Conservation (phyloP, 2,113 vertebrate species). For the Vireo altiloquus region DNA sequence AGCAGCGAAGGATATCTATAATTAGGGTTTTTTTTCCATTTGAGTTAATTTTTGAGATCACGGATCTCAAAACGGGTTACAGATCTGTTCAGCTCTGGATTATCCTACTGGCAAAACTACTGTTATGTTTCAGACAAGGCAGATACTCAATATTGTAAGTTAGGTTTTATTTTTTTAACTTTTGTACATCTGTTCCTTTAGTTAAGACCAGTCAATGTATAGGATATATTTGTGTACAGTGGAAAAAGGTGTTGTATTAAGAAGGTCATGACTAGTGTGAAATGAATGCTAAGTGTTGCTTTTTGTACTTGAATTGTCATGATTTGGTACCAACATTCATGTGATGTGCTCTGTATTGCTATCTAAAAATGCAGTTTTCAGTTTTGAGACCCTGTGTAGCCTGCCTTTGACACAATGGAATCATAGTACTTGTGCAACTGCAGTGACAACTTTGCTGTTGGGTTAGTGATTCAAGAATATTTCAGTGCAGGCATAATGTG, state of each 20-base stretch:
- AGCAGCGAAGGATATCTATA: accelerated
- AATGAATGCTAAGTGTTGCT: background rate
- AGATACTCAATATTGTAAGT: background rate
- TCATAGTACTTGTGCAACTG: background rate
- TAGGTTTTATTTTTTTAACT: background rate
- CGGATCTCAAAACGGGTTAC: background rate
- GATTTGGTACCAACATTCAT: background rate
- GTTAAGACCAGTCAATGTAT: background rate
- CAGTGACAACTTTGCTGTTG: background rate
- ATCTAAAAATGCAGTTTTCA: background rate
- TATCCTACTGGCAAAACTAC: background rate
- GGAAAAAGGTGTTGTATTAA: background rate
- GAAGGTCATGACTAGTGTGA: background rate
- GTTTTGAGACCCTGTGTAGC: background rate
- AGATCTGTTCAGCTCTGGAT: background rate
- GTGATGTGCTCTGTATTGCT: background rate
- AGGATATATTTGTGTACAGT: background rate
- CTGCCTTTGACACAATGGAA: background rate
- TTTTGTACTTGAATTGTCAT: background rate
- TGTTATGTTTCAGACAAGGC: background rate
- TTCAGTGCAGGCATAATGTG: background rate
- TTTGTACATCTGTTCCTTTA: background rate
- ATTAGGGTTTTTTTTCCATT: background rate
- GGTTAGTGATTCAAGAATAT: background rate
- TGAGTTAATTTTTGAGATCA: background rate